Base-by-base conservation (phyloP, 2,797 vertebrate species). In the Labroides dimidiatus region DNA sequence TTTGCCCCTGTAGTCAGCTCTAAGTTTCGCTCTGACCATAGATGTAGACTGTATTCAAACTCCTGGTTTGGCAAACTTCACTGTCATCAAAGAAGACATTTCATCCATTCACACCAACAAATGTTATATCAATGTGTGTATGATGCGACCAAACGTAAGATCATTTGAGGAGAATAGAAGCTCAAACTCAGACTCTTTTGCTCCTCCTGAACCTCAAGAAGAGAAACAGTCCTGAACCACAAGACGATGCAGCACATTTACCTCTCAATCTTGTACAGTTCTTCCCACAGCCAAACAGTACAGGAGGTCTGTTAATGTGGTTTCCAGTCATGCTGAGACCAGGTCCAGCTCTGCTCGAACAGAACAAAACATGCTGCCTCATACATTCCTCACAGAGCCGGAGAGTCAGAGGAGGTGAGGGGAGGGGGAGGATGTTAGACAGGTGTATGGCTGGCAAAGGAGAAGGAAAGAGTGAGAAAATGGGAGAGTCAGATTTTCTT, bases 321-420 rank as follows among this genome's bases (percentile, higher is more conserved):
- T 81, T 84, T 84, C 69, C 80, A 80, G 77, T 66, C 41, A 55
- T 62, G 72, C 53, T 24, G 58, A 78, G 51, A 49, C 47, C 4
- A 37, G 66, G 68, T 70, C 42, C 73, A 84, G 72, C 56, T 57
- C 65, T 71, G 66, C 27, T 61, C 41, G 21, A 65, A 66, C 84
- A 82, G 82, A 86, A 82, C 67, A 58, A 87, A 87, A 89, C 81
- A 77, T 84, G 85, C 86, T 90, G 87, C 72, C 87, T 91, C 88
- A 89, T 83, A 84, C 87, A 91, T 93, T 92, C 86, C 86, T 89
- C 11, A 19, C 30, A 39, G 72, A 43, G 50, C 47, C 6, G 57
- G 57, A 73, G 74, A 45, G 49, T 33, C 16, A 17, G 37, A 50
- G 42, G 45, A 44, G 69, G 24, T 36, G 57, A 64, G 50, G 56